Evolutionary conservation across 2,797 vertebrate species (phyloP).

Genomic region (Rhinogobio ventralis): DNA sequence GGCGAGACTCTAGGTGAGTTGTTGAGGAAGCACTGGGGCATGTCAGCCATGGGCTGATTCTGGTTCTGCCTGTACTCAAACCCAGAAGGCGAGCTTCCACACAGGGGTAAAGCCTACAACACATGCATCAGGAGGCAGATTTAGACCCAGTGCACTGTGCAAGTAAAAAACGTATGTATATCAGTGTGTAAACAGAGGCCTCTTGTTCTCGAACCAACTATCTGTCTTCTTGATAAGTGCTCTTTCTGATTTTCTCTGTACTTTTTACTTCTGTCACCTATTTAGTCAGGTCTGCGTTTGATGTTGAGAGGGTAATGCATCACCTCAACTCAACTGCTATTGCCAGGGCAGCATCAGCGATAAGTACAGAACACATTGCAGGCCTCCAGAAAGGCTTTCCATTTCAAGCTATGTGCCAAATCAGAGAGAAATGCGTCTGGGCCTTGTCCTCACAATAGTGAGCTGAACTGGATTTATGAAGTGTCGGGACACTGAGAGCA

Average conservation of each 20-base stretch:
- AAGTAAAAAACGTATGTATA: not conserved
- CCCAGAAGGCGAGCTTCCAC: conserved; percentile 68
- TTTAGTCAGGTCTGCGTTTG: conserved; percentile 56
- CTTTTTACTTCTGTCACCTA: conserved; percentile 21
- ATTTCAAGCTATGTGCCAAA: conserved; percentile 35
- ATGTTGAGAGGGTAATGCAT: conserved; percentile 65
- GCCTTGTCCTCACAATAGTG: conserved; percentile 41
- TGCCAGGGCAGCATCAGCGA: conserved; percentile 60
- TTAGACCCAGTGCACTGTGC: not conserved
- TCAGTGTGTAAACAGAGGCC: conserved; percentile 48
- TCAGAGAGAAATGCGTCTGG: conserved; percentile 53
- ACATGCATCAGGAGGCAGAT: conserved; percentile 39
- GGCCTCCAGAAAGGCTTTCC: conserved; percentile 39
- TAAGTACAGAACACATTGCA: conserved; percentile 51
- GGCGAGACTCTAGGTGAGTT: conserved; percentile 74
- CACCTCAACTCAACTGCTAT: conserved; percentile 64
- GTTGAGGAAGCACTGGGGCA: conserved; percentile 78
- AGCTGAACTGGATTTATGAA: conserved; percentile 51
- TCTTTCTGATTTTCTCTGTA: not conserved
- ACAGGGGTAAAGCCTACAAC: conserved; percentile 79
- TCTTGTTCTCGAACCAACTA: conserved; percentile 60
- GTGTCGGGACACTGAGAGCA: conserved; percentile 31
- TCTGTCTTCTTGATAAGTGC: conserved; percentile 52
- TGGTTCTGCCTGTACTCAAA: conserved; percentile 61
- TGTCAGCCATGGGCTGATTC: conserved; percentile 69